A percentile compares a stretch with the other conserved stretches of the same genome.
phyloP scores from a whole-genome alignment of 2,113 vertebrate species.

The Fulmarus glacialis region DNA sequence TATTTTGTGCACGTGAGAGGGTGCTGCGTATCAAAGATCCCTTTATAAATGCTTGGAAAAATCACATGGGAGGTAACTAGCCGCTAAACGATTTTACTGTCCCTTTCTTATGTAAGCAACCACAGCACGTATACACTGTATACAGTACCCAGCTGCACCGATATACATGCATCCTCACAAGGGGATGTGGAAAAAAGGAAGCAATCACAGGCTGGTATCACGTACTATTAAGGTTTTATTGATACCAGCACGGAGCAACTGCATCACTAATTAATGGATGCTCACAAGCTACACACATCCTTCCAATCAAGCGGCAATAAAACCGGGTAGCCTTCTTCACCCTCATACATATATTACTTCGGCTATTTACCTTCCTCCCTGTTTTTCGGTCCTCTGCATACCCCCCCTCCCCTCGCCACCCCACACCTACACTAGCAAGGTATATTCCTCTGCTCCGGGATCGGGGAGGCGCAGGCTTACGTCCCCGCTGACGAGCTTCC shows the following conservation, averaged over 20 bases:
- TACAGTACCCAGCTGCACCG: background rate
- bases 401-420: background rate
- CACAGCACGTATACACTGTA: background rate
- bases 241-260: background rate
- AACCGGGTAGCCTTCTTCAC: background rate
- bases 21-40: background rate
- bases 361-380: background rate
- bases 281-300: constrained; percentile 3
- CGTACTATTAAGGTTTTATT: constrained; percentile 48
- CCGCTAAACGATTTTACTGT: background rate
- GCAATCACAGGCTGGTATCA: background rate
- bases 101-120: background rate
- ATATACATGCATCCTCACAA: background rate
- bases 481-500: background rate
- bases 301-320: constrained; percentile 7
- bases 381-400: background rate
- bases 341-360: background rate
- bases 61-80: constrained; percentile 17
- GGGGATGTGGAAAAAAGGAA: constrained; percentile 7
- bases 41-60: background rate
- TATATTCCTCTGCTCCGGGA: background rate
- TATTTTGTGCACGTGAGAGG: background rate
- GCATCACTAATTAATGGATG: constrained; percentile 50
- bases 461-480: background rate
- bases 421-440: background rate